Percentiles rank a stretch among this genome's conserved stretches.
phyloP scores from a whole-genome alignment of 2,113 vertebrate genomes.

The Brachionichthys hirsutus region DNA sequence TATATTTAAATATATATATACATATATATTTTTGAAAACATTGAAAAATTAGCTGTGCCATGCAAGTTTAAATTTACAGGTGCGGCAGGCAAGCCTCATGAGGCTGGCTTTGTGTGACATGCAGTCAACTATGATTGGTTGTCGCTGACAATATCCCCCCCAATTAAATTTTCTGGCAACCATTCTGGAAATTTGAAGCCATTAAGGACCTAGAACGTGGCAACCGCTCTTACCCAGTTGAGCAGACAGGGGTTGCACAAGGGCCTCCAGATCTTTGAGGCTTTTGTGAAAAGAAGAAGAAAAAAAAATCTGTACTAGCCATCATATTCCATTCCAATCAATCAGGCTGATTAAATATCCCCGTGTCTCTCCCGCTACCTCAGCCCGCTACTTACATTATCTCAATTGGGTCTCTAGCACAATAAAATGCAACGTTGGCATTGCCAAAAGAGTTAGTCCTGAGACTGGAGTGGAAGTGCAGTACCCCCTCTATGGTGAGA shows the following conservation, averaged over 20 bases:
- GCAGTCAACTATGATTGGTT: slow-evolving; percentile 57
- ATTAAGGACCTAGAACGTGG: slow-evolving; percentile 69
- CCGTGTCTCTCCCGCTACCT: slow-evolving; percentile 72
- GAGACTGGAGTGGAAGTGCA: slow-evolving; percentile 60
- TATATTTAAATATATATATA: slow-evolving; percentile 47
- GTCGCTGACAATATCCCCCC: slow-evolving; percentile 46
- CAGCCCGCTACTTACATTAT: slow-evolving; percentile 59
- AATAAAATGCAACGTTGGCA: slow-evolving; percentile 67
- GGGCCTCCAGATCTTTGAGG: slow-evolving; percentile 45
- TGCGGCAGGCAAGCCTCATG: slow-evolving; percentile 53
- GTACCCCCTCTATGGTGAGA: slow-evolving; percentile 58
- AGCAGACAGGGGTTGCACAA: slow-evolving; percentile 65
- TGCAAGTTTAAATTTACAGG: slow-evolving; percentile 59
- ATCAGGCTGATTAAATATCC: slow-evolving; percentile 60
- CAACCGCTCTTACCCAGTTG: slow-evolving; percentile 55
- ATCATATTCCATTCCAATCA: slow-evolving; percentile 60
- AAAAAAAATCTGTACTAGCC: slow-evolving; percentile 61
- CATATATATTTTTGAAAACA: slow-evolving; percentile 69
- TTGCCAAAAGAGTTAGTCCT: slow-evolving; percentile 66
- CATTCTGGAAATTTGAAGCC: slow-evolving; percentile 50
- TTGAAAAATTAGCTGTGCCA: slow-evolving; percentile 60
- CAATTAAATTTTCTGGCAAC: slow-evolving; percentile 63
- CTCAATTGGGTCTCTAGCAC: slow-evolving; percentile 69
- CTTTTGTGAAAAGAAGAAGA: slow-evolving; percentile 34
- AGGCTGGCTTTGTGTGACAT: slow-evolving; percentile 58